Conservation (phyloP, 2,797 vertebrate species). For the Sebastes taczanowskii region DNA sequence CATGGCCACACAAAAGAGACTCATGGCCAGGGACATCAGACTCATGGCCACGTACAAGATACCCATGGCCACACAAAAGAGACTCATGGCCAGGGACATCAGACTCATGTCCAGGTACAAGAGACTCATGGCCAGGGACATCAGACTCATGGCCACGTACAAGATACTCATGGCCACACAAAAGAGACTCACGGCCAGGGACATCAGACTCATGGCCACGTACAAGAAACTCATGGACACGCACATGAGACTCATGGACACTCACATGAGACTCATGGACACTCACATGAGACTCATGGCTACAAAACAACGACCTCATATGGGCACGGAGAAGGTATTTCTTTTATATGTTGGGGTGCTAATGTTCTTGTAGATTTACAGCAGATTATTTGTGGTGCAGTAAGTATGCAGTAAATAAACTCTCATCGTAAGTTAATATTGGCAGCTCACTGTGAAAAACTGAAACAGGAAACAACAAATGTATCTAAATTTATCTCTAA, state of each 20-base stretch:
- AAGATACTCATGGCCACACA: not conserved
- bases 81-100: not conserved
- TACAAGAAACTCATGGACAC: not conserved
- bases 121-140: too few relatives aligned
- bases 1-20: too few relatives aligned
- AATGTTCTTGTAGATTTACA: not conserved
- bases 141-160: not conserved
- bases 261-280: not conserved
- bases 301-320: not conserved
- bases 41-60: fast-evolving
- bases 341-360: not conserved
- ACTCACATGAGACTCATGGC: too few relatives aligned
- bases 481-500: slow-evolving; percentile 32
- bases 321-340: slow-evolving; percentile 13
- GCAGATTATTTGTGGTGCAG: slow-evolving; percentile 1
- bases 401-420: slow-evolving; percentile 17
- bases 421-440: not conserved
- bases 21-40: fast-evolving
- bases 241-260: not conserved
- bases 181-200: not conserved
- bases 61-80: fast-evolving
- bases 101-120: not conserved
- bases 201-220: not conserved
- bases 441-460: slow-evolving; percentile 12
- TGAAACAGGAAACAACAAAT: not conserved